Base-by-base conservation (phyloP, 2,113 vertebrate genomes). In the Puffinus mauretanicus region DNA sequence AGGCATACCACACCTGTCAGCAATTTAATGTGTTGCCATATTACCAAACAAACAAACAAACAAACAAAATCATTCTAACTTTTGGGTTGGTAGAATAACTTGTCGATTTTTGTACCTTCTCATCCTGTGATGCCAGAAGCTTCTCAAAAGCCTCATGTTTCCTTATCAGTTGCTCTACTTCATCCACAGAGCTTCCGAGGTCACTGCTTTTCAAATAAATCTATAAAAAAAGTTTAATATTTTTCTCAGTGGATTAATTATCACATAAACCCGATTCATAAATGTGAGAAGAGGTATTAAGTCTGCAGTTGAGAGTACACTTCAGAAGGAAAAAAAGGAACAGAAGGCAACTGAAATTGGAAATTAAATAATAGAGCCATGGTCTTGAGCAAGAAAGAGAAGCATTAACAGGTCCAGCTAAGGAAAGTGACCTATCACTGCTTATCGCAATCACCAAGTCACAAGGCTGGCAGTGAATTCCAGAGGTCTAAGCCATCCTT, bases 111-210 rank as follows among this genome's bases (percentile, higher is more conserved):
- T 49, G 49, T 87, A 99, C 99, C 98, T 99, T 99, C 82, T 98
- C 98, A 80, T 99, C 98, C 97, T 99, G 99, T 40, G 98, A 97
- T 42, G 86, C 55, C 73, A 99, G 98, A 93, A 99, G 96, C 87
- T 99, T 99, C 97, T 99, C 98, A 94, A 99, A 99, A 79, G 98
- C 98, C 40, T 98, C 98, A 8, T 99, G 99, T 51, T 98, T 98
- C 95, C 95, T 98, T 86, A 99, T 98, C 91, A 99, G 94, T 87
- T 93, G 98, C 11, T 99, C 99, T 13, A 98, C 97, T 94, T 99
- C 99, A 79, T 98, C 98, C 81, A 98, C 98, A 0, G 98, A 98
- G 65, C 86, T 97, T 77, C 98, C 99, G 2, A 99, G 94, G 89
- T 97, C 97, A 94, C 98, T 96, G 96, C 97, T 98, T 97, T 98